phyloP scores from a whole-genome alignment of 2,797 vertebrate genomes.

The Ctenopoma multispine region DNA sequence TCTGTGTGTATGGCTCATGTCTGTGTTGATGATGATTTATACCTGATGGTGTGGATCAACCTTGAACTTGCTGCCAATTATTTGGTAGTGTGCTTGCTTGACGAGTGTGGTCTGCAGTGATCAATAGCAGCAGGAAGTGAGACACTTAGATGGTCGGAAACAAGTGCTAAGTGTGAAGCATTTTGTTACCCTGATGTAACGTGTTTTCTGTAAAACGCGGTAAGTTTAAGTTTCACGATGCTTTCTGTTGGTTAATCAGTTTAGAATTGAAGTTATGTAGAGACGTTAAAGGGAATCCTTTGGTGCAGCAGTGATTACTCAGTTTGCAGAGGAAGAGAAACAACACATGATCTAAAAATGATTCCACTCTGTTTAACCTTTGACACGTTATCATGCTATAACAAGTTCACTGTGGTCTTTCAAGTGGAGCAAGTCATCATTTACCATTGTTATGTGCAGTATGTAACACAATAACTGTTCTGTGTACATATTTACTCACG shows the following conservation, averaged over 20 bases:
- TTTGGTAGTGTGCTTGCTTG: background rate
- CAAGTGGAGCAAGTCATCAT: background rate
- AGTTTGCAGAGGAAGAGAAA: background rate
- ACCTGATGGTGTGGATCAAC: conserved; percentile 14
- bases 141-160: background rate
- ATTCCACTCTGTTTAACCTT: no score
- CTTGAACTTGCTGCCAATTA: background rate
- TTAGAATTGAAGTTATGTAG: no score
- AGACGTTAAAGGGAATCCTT: no score
- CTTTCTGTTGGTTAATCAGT: no score
- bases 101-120: background rate
- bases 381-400: no score
- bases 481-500: background rate
- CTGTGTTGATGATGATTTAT: background rate
- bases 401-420: background rate
- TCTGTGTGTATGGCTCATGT: background rate
- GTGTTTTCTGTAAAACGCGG: no score
- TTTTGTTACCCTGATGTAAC: background rate
- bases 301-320: background rate
- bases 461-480: background rate
- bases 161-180: background rate
- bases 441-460: background rate
- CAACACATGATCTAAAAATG: background rate
- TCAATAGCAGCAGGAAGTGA: conserved; percentile 23
- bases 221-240: no score